These are phyloP conservation scores for Sula dactylatra DNA, from an alignment of 2,113 vertebrate species.

Conservation along the genomic window DNA sequence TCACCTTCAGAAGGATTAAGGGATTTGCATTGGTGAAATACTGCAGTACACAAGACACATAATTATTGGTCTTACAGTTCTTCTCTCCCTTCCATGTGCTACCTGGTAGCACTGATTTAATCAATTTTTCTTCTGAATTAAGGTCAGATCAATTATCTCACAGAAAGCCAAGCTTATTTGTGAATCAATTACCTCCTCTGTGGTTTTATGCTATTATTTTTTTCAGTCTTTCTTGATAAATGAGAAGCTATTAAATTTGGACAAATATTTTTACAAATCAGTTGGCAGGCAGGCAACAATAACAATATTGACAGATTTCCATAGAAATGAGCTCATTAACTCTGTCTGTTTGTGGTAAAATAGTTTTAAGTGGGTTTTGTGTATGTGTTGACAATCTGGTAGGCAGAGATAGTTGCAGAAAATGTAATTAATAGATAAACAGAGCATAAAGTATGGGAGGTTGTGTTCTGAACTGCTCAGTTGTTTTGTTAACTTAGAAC, in stretches of 20 bases:
- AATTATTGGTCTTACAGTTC: neutral
- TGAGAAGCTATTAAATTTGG: conserved; percentile 16
- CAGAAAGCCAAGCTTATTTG: neutral
- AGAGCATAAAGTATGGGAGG: neutral
- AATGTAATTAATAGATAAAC: neutral
- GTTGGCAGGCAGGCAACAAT: neutral
- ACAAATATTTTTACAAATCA: conserved; percentile 27
- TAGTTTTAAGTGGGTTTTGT: neutral
- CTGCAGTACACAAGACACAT: conserved; percentile 7
- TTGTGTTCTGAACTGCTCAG: neutral
- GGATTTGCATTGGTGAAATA: neutral
- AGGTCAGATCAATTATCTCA: neutral
- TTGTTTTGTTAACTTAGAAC: neutral
- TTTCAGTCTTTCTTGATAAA: conserved; percentile 14
- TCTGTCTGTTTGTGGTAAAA: conserved; percentile 6
- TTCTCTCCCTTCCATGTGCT: neutral
- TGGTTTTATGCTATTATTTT: neutral
- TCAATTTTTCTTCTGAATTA: neutral
- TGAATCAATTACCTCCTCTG: neutral
- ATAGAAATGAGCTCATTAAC: conserved; percentile 43
- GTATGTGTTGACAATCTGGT: neutral
- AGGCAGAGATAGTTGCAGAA: neutral
- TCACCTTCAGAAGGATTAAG: conserved; percentile 9
- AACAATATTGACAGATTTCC: conserved; percentile 21
- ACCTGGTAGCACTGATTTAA: neutral